Evolutionary conservation across 2,888 invertebrate species (phyloP).

Genomic region (Ditula angustiorana): DNA sequence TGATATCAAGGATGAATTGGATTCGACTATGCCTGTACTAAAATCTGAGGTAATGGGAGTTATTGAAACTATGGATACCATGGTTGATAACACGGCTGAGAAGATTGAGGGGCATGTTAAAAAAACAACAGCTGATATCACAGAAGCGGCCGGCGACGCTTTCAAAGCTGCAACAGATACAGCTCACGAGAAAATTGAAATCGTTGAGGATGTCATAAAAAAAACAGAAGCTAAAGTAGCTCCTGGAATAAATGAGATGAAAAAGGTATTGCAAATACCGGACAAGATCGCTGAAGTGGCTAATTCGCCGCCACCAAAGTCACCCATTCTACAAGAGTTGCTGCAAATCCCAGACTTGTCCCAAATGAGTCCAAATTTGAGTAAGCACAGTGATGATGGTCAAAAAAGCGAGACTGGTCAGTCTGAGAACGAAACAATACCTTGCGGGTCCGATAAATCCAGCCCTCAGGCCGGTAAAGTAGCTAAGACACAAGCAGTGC

Average conservation of each 20-base stretch:
- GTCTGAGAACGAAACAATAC: conserved; percentile 81
- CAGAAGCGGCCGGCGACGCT: conserved; percentile 46
- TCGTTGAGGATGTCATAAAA: conserved; percentile 69
- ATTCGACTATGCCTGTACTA: conserved; percentile 47
- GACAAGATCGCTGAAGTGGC: conserved; percentile 65
- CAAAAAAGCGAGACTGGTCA: conserved; percentile 77
- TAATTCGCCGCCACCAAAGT: conserved; percentile 77
- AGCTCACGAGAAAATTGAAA: conserved; percentile 64
- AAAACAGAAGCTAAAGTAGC: conserved; percentile 62
- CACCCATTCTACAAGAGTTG: conserved; percentile 74
- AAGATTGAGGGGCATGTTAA: conserved; percentile 34
- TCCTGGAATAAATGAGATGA: conserved; percentile 65
- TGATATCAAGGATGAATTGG: conserved; percentile 64
- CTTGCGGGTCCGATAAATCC: conserved; percentile 79
- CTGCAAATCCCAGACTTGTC: conserved; percentile 73
- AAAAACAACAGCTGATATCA: conserved; percentile 39
- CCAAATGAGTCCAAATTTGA: conserved; percentile 72
- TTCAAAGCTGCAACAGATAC: conserved; percentile 52
- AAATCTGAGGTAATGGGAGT: conserved; percentile 52
- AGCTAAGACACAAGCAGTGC: conserved; percentile 78
- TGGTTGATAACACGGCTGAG: conserved; percentile 41
- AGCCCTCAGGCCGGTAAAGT: conserved; percentile 75
- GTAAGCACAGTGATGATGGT: conserved; percentile 77
- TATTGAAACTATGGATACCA: conserved; percentile 58
- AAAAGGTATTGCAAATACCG: conserved; percentile 67